Base-by-base conservation (phyloP, 2,888 invertebrate genomes). In the Drosophila dives region DNA sequence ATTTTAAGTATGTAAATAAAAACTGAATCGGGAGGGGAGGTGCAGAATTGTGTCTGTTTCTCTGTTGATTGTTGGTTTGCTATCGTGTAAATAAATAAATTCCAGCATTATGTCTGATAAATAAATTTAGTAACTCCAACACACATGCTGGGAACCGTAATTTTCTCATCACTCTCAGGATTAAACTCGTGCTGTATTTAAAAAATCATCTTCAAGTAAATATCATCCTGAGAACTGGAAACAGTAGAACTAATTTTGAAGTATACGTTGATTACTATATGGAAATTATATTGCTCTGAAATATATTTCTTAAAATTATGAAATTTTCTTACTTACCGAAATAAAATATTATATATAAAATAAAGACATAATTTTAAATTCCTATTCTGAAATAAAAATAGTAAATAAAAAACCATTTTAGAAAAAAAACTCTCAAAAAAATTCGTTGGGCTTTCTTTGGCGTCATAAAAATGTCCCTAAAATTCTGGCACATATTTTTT, bases 341-440 rank as follows among this genome's bases (percentile, higher is more conserved):
- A 1, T 12, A 2, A 20, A 45, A 0, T 12, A 20, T 42, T 12
- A 2, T 6, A 12, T 12, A 20, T 20, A 20, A 20, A 20, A 11
- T 42, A 6, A 42, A 6, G 0, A 5, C 29, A 29, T 29, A 29
- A 6, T 29, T 29, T 6, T 29, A 6, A 29, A 29, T 29, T 29
- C 0, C 0, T 6, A 1, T 5, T 29, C 29, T 29, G 29, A 0
- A 1, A 6, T 29, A 29, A 29, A 1, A 0, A 6, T 1, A 6
- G 29, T 29, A 29, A 29, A 6, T 29, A 29, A 29, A 29, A 0
- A 29, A 0, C 5, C 5, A 0, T 29, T 29, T 29, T 6, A 29
- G 6, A 29, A 29, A 29, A 29, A 1, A 29, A 29, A 29, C 29
- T 29, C 29, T 29, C 29, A 1, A 29, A 29, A 6, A 4, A 26